Evolutionary conservation across 2,113 vertebrate species (phyloP).

Genomic region (Copsychus sechellarum): DNA sequence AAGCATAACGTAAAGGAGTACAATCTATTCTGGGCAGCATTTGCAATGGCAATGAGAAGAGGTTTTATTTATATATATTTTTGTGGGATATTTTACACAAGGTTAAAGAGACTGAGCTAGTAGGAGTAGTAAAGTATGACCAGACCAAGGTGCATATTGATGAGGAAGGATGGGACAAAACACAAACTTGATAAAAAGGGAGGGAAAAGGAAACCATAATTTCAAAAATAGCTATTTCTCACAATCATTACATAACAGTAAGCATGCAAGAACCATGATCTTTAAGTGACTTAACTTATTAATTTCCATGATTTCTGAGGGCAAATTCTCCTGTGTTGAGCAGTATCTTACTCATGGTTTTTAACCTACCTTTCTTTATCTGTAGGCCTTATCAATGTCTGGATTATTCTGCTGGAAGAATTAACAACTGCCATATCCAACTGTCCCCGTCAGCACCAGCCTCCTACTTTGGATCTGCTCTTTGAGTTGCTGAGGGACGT

Average conservation of each 20-base stretch:
- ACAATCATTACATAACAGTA: neutral
- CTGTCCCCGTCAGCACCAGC: constrained; percentile 95
- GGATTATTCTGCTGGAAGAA: constrained; percentile 94
- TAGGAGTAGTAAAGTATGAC: neutral
- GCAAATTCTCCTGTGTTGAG: neutral
- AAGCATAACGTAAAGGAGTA: neutral
- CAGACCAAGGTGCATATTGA: neutral
- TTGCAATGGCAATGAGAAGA: neutral
- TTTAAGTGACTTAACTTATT: neutral
- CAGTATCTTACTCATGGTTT: neutral
- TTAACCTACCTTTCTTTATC: neutral
- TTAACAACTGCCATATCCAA: constrained; percentile 93
- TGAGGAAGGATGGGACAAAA: neutral
- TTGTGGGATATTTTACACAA: neutral
- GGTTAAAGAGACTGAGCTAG: neutral
- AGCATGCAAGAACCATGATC: neutral
- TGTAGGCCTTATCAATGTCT: constrained; percentile 96
- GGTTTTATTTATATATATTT: neutral
- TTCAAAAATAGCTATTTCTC: neutral
- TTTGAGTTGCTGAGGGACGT: constrained; percentile 91
- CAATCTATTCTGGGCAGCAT: neutral
- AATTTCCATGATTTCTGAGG: neutral
- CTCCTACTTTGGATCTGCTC: constrained; percentile 92
- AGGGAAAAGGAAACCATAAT: neutral
- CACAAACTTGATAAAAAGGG: neutral